Evolutionary conservation across 2,113 vertebrate genomes (phyloP), one percentile per base, ranked within the genome.

Genomic region (Clarias macrocephalus): DNA sequence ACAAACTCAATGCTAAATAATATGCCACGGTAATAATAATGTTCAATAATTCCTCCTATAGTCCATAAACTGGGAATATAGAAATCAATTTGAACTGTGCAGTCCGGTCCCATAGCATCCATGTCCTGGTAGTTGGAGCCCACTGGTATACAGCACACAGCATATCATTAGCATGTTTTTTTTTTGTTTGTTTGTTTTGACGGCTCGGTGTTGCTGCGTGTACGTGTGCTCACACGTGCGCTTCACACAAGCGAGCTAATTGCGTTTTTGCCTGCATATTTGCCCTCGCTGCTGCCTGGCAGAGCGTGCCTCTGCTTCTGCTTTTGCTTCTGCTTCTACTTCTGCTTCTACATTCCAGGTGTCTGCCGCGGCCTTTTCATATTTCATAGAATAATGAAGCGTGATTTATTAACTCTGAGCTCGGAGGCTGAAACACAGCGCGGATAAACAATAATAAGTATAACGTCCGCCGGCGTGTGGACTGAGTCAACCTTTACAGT

Each of bases 171-270:
- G 48, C 48, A 48, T 48, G 48, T 48, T 48, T 48, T 48, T 5
- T 42, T 42, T 42, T 3, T 5, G 5, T 6, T 42, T 5, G 0
- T 48, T 48, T 62, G 56, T 52, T 25, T 52, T 25, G 68, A 73
- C 15, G 30, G 33, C 23, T 76, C 70, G 0, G 73, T 48, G 42
- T 25, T 52, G 73, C 42, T 76, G 25, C n/a, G 18, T 28, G 42
- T 56, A 79, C 75, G 56, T 79, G 75, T 79, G 18, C 75, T 28
- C 52, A 79, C 75, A 79, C 6, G 75, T 79, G 75, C 2, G 52
- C 13, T 0, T 56, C 75, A 79, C 75, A 79, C 75, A 28, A n/a
- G 13, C 15, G 5, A 9, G 52, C 48, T 77, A 56, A 56, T 12
- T 28, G 6, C 75, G 56, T 79, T 79, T 52, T 52, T 28, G 52